These are phyloP conservation scores for Peromyscus maniculatus DNA, from an alignment of 2,113 vertebrate genomes.

Conservation along the genomic window DNA sequence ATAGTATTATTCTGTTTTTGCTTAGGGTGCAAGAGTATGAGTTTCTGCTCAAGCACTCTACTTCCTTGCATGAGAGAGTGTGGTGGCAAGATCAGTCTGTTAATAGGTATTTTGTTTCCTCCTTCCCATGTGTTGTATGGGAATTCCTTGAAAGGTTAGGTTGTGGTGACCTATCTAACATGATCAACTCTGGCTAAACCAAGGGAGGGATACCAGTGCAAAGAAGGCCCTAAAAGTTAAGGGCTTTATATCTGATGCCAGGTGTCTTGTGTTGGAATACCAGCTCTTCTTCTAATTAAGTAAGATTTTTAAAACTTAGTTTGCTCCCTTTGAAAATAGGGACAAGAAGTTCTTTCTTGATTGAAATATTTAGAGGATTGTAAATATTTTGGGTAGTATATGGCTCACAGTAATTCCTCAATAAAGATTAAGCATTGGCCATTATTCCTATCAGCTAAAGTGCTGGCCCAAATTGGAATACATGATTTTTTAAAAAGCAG, in stretches of 20 bases:
- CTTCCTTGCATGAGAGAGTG: slow-evolving; percentile 18
- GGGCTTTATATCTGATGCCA: slow-evolving; percentile 21
- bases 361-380: slow-evolving; percentile 1
- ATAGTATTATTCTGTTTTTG: background rate
- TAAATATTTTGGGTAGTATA: slow-evolving; percentile 33
- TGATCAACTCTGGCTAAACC: background rate
- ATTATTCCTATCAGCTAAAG: slow-evolving; percentile 31
- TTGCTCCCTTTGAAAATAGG: slow-evolving; percentile 24
- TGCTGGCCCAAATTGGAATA: background rate
- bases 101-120: slow-evolving; percentile 5
- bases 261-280: slow-evolving; percentile 21
- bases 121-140: background rate
- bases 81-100: background rate
- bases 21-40: slow-evolving; percentile 26
- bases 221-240: background rate
- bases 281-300: background rate
- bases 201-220: background rate
- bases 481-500: slow-evolving; percentile 38
- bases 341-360: slow-evolving; percentile 1
- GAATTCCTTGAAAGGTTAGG: slow-evolving; percentile 1
- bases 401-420: background rate
- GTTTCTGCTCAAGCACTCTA: background rate
- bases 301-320: slow-evolving; percentile 56
- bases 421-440: slow-evolving; percentile 15
- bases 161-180: background rate